Evolutionary conservation across 2,888 invertebrate species (phyloP), one percentile per base, ranked within the genome.

Genomic region (Tholera decimalis): DNA sequence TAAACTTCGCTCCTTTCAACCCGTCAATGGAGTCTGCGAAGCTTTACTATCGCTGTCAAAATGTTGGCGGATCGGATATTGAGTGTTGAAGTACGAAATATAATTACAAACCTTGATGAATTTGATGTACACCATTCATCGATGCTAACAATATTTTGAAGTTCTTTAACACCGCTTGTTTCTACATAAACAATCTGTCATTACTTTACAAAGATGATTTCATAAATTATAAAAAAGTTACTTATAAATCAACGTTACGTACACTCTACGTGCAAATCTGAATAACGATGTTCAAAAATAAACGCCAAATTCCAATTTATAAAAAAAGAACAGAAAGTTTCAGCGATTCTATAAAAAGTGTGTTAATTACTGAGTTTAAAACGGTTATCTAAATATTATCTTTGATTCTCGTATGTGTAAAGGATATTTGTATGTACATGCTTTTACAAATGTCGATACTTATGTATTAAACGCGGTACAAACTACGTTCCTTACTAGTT

Each of bases 1-100:
- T 71, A 80, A 76, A 79, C 79, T 57, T 61, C n/a, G 26, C 54
- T 44, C 51, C 64, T 77, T 75, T 73, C 54, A 65, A 57, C 62
- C 64, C 64, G 73, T 74, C 78, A 76, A 66, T 55, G 56, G 44
- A 64, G 72, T 82, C 79, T 77, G 82, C 65, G 15, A 68, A 77
- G 72, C 72, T 77, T 77, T 79, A 70, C 41, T 62, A 70, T 56
- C 76, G 71, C 73, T 73, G 66, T 79, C 61, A 67, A 79, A 76
- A 63, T 35, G 51, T 76, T 70, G 37, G 61, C 51, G 28, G 57
- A 41, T 39, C 44, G 28, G 35, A 59, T 55, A 75, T 66, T 75
- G 65, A 72, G 57, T 68, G 63, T 33, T 44, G 68, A 78, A 46
- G 54, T 46, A 63, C 49, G 39, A 47, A 67, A 62, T 51, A 78